These are phyloP conservation scores for Maconellicoccus hirsutus DNA, from an alignment of 1,140 invertebrate genomes.

Conservation along the genomic window DNA sequence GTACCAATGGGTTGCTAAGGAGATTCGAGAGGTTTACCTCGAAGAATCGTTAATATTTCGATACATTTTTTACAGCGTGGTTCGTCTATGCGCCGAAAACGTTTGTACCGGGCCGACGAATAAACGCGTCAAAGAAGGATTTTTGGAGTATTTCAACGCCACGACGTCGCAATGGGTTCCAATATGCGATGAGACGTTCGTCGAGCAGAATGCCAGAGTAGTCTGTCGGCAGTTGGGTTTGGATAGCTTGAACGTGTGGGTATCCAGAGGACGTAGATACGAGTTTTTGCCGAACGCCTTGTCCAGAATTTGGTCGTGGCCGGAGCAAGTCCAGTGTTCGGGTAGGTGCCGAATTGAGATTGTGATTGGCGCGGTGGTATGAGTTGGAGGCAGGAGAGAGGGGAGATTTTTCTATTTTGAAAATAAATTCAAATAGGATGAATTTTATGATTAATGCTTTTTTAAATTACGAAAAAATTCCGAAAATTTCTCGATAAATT, in stretches of 20 bases:
- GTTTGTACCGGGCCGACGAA: constrained; percentile 47
- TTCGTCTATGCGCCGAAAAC: constrained; percentile 59
- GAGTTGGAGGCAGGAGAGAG: no score
- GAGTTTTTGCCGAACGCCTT: constrained; percentile 75
- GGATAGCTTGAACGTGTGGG: constrained; percentile 76
- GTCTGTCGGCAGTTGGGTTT: constrained; percentile 89
- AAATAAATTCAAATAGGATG: no score
- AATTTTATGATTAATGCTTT: no score
- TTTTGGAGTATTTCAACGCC: constrained; percentile 87
- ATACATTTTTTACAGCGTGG: constrained; percentile 38
- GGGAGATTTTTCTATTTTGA: no score
- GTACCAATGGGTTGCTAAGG: constrained; percentile 4
- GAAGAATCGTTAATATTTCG: not conserved
- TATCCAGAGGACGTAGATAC: constrained; percentile 62
- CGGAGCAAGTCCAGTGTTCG: constrained; percentile 70
- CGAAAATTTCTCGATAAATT: no score
- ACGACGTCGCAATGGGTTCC: constrained; percentile 94
- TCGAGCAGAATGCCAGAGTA: constrained; percentile 86
- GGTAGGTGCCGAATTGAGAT: constrained; percentile 34
- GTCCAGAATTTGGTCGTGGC: constrained; percentile 83
- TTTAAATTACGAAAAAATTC: no score
- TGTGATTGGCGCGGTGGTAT: no score
- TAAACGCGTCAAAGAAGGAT: constrained; percentile 44
- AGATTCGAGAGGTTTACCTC: no score
- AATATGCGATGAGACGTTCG: constrained; percentile 89